Evolutionary conservation across 2,797 vertebrate genomes (phyloP), one percentile per base, ranked within the genome.

Genomic region (Ctenopoma multispine): DNA sequence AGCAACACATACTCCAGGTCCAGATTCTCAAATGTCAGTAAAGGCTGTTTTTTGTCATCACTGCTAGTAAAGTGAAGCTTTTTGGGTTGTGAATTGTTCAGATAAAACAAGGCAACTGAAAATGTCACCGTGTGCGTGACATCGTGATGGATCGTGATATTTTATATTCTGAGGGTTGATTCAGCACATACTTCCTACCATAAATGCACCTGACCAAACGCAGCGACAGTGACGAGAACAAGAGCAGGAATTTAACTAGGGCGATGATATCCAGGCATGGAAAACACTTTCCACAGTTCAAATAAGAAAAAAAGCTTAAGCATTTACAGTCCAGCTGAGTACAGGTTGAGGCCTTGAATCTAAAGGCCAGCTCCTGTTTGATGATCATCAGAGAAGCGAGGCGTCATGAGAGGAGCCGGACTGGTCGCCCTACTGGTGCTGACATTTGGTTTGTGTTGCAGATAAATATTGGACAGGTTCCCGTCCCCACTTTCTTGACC

Each of bases 291-390:
- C n/a, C n/a, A n/a, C n/a, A n/a, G n/a, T n/a, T n/a, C n/a, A n/a
- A n/a, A n/a, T n/a, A n/a, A n/a, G n/a, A n/a, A n/a, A n/a, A n/a
- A n/a, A n/a, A n/a, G n/a, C n/a, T n/a, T n/a, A n/a, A 24, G 24
- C 24, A 24, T 24, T 2, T 24, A 24, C 24, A 24, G 24, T 24
- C 29, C 14, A 78, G 72, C 70, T 61, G 80, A 77, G 79, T 11
- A 13, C 55, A 41, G 20, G 77, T 63, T 10, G 23, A 43, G 63
- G 36, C 68, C 60, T 63, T 38, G 34, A 66, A 70, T 76, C 68
- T 68, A 73, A 85, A 86, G 79, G 79, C 69, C 82, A 53, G 1
- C 27, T 40, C n/a, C 55, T 29, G 70, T 76, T 74, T 83, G 78
- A 83, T 79, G 72, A 72, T 21, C 29, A 61, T 66, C 56, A 6